Evolutionary conservation across 2,797 vertebrate genomes (phyloP).

Genomic region (Acanthiza pusilla): DNA sequence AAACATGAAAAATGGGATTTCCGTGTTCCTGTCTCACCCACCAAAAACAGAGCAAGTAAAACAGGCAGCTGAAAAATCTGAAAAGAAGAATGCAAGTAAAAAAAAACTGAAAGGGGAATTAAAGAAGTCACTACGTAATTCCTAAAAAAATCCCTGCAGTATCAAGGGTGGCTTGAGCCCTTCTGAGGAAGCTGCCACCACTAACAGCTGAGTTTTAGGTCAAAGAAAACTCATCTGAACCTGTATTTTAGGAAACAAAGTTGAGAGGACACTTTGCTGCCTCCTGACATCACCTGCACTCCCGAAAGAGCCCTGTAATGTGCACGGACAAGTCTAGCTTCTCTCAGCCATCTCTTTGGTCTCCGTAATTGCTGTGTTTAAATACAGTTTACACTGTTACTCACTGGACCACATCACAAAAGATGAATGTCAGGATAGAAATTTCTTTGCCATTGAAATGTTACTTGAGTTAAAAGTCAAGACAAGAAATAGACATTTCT

Average conservation of each 20-base stretch:
- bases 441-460: neutral
- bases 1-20: constrained; percentile 21
- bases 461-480: neutral
- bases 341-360: neutral
- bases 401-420: neutral
- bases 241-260: neutral
- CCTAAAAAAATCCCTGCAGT: neutral
- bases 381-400: neutral
- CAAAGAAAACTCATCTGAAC: neutral
- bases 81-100: neutral
- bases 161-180: neutral
- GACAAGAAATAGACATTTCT: neutral
- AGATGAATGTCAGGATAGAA: neutral
- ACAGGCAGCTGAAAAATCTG: neutral
- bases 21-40: neutral
- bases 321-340: neutral
- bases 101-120: neutral
- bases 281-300: neutral
- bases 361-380: neutral
- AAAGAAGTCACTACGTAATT: neutral
- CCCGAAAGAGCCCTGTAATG: neutral
- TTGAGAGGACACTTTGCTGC: neutral
- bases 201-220: neutral
- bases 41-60: neutral
- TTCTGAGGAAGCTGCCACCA: neutral